Conservation (phyloP, 2,888 invertebrate genomes). For the Synergus itoensis region DNA sequence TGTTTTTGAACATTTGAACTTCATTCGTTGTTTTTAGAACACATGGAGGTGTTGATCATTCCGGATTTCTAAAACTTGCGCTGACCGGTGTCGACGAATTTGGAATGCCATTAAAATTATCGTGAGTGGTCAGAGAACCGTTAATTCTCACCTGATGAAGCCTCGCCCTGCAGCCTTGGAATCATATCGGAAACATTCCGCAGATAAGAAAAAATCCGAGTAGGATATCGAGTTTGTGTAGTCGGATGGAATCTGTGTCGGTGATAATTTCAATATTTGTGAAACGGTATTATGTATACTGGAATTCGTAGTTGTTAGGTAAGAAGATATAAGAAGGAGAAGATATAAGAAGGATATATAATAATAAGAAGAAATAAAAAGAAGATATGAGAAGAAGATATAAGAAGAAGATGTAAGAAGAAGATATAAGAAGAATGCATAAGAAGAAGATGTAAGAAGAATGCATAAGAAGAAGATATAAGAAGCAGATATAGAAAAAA, state of each 20-base stretch:
- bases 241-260: background rate
- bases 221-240: background rate
- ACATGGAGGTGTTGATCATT: conserved; percentile 19
- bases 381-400: too few species aligned
- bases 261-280: background rate
- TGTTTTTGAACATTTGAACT: background rate
- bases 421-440: too few species aligned
- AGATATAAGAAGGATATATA: background rate
- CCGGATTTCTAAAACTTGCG: conserved; percentile 1
- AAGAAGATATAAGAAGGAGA: background rate
- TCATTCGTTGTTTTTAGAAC: background rate
- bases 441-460: background rate
- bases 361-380: background rate
- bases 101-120: conserved; percentile 48
- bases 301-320: background rate
- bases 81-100: conserved; percentile 39
- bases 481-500: too few species aligned
- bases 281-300: background rate
- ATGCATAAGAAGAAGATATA: too few species aligned
- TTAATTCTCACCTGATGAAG: conserved; percentile 49
- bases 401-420: background rate
- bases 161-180: conserved; percentile 47
- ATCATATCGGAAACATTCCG: conserved; percentile 29
- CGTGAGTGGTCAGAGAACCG: conserved; percentile 50
- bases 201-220: background rate